These are phyloP conservation scores for Agrilus cyanescens DNA, from an alignment of 2,888 invertebrate species.

Conservation along the genomic window DNA sequence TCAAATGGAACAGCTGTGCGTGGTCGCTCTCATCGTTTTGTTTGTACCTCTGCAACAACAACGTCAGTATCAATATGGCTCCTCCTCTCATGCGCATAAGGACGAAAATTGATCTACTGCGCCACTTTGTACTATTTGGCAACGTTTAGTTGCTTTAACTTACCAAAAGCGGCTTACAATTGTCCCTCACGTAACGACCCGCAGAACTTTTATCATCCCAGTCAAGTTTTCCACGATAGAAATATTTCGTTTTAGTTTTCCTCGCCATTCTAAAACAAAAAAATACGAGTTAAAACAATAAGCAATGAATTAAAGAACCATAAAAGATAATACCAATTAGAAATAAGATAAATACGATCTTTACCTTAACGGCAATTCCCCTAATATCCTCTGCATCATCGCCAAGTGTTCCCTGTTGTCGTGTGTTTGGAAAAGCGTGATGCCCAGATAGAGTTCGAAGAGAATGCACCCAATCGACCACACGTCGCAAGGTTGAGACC, in stretches of 20 bases:
- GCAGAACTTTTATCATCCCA: conserved; percentile 97
- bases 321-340: not conserved
- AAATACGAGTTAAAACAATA: conserved; percentile 3
- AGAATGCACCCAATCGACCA: conserved; percentile 99
- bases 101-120: no score
- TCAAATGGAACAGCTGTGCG: conserved; percentile 85
- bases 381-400: conserved; percentile 99
- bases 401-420: conserved; percentile 99
- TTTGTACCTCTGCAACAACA: conserved; percentile 67
- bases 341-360: conserved; percentile 19
- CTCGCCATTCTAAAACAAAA: conserved; percentile 59
- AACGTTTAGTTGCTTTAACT: conserved; percentile 29
- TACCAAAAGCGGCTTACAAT: conserved; percentile 91
- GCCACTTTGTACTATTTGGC: not conserved
- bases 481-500: conserved; percentile 99
- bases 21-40: conserved; percentile 82
- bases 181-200: conserved; percentile 94
- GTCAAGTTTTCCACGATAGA: conserved; percentile 92
- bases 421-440: conserved; percentile 98
- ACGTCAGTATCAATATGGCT: no score
- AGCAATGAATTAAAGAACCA: conserved; percentile 2
- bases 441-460: conserved; percentile 96
- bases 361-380: conserved; percentile 90
- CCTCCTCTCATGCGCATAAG: no score
- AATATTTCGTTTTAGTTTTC: conserved; percentile 94